Base-by-base conservation (phyloP, 2,113 vertebrate species). In the Emydocephalus ijimae region DNA sequence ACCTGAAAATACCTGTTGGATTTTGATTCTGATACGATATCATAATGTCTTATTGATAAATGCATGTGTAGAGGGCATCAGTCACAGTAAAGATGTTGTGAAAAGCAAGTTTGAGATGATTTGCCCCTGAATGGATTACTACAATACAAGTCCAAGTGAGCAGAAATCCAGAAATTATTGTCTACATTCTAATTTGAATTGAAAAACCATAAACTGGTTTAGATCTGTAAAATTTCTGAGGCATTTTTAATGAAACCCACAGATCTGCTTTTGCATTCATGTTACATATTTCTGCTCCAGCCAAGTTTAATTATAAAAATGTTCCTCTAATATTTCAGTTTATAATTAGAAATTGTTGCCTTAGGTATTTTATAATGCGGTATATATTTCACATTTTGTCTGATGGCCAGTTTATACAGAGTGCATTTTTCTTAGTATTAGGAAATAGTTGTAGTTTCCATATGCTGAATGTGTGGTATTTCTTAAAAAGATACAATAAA, bases 361-460 rank as follows among this genome's bases (percentile, higher is more conserved):
- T 92, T 69, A 12, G 29, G 94, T 20, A 39, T 57, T 26, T 29
- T 87, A 50, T 94, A 57, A 57, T 57, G 23, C 0, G 92, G 91
- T 59, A 92, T 93, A 61, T 92, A 57, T 29, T 89, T 91, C 34
- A 34, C 91, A 45, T 89, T 92, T 92, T 55, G 69, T 45, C 87
- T 96, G 87, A 94, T 93, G 92, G 3, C 87, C 93, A 96, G 93
- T 26, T 87, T 91, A 93, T 92, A 56, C 89, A 96, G 91, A 85
- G 94, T n/a, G 20, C 93, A 21, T 93, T 94, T 94, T 95, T 93
- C 39, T 85, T 85, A 94, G 92, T 56, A 64, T 61, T 26, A 55
- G 54, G 94, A 92, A 64, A 54, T 93, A 90, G 29, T 74, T 95
- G 92, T 29, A 34, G 92, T 91, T 96, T 55, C 0, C n/a, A 43